Evolutionary conservation across 1,140 invertebrate genomes (phyloP).

Genomic region (Paraescarpia echinospica): DNA sequence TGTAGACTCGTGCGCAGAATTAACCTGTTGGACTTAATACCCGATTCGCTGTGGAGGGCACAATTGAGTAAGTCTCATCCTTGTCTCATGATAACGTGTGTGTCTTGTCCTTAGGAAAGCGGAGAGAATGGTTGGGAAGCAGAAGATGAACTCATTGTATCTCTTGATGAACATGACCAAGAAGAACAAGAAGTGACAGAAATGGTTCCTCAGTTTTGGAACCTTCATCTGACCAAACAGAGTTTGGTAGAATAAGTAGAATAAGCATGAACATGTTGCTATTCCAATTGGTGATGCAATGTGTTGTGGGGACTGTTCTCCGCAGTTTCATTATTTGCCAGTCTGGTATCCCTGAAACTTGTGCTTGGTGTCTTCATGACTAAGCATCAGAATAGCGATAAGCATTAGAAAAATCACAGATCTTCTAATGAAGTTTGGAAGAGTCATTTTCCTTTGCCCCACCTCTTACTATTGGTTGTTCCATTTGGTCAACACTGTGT

Average conservation of each 20-base stretch:
- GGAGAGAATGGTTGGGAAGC: neutral
- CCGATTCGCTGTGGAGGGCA: too few species aligned
- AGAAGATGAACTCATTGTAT: neutral
- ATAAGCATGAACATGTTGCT: neutral
- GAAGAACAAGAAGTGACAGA: neutral
- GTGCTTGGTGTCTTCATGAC: neutral
- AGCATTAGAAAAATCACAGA: neutral
- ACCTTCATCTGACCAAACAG: neutral
- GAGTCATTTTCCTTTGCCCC: neutral
- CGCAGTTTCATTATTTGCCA: neutral
- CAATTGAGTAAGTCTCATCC: too few species aligned
- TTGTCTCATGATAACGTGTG: neutral
- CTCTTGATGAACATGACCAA: neutral
- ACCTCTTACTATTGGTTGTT: neutral
- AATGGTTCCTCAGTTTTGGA: neutral
- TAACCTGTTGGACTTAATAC: too few species aligned
- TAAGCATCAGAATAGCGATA: neutral
- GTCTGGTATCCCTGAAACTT: neutral
- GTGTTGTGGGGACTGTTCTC: neutral
- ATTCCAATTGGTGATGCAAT: neutral
- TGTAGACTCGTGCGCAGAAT: too few species aligned
- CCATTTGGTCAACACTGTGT: neutral
- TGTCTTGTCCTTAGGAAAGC: neutral
- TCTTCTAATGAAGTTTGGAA: neutral
- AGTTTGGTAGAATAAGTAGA: neutral